Evolutionary conservation across 1,140 invertebrate genomes (phyloP).

Genomic region (Bombus haemorrhoidalis): DNA sequence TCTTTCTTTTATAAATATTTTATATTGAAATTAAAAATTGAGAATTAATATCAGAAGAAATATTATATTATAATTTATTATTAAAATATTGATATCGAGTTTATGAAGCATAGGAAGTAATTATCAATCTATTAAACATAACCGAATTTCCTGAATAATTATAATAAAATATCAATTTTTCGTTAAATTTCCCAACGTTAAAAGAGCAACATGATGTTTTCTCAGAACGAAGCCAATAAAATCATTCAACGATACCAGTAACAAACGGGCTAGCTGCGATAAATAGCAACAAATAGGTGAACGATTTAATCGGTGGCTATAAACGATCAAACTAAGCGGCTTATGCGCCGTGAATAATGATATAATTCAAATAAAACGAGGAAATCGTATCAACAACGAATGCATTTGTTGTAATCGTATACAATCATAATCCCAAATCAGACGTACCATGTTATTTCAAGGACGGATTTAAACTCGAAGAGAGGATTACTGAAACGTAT

Average conservation of each 20-base stretch:
- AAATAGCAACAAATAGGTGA: background rate
- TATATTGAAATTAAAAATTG: background rate
- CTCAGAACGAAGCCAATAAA: background rate
- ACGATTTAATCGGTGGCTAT: background rate
- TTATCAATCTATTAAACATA: background rate
- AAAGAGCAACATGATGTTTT: background rate
- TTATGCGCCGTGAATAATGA: background rate
- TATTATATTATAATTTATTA: background rate
- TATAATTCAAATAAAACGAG: background rate
- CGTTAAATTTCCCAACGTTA: background rate
- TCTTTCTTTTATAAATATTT: background rate
- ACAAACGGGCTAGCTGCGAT: background rate
- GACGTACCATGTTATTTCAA: background rate
- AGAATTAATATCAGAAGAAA: background rate
- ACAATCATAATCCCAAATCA: background rate
- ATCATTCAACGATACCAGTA: background rate
- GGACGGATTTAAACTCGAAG: background rate
- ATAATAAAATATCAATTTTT: background rate
- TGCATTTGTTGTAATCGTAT: background rate
- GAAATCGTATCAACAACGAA: background rate
- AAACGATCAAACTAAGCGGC: background rate
- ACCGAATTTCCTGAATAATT: background rate
- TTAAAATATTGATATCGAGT: background rate
- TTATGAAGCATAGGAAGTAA: background rate
- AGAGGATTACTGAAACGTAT: background rate